A percentile compares a stretch with the other conserved stretches of the same genome.
Evolutionary conservation across 1,140 invertebrate species (phyloP).

Genomic region (Drosophila saltans): DNA sequence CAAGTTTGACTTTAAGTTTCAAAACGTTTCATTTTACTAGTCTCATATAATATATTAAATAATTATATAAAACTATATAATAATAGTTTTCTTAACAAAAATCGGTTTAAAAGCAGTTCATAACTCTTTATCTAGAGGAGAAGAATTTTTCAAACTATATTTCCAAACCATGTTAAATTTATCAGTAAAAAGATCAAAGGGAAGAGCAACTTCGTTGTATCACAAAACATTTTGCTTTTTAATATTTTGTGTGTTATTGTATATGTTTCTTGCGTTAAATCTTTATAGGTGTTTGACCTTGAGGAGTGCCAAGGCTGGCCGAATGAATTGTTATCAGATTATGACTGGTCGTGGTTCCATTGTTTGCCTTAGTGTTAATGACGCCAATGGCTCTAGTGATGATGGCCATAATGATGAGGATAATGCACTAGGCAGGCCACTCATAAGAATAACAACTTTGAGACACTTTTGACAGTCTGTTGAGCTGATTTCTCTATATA

Average conservation of each 20-base stretch:
- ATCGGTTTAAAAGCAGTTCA: too few relatives aligned
- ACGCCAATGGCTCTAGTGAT: slow-evolving; percentile 1
- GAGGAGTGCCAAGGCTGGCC: slow-evolving; percentile 2
- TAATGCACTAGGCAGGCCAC: slow-evolving; percentile 11
- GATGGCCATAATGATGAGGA: slow-evolving; percentile 12
- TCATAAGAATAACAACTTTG: background rate
- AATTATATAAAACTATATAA: too few relatives aligned
- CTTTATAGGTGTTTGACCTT: background rate
- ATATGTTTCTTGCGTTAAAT: too few relatives aligned
- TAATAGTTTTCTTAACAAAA: too few relatives aligned
- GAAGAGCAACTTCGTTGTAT: background rate
- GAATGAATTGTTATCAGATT: slow-evolving; percentile 9
- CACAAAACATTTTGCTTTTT: background rate
- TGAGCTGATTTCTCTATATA: background rate
- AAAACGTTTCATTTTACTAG: too few relatives aligned
- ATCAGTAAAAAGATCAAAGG: background rate
- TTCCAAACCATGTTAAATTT: background rate
- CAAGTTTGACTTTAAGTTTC: too few relatives aligned
- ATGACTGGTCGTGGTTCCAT: slow-evolving; percentile 6
- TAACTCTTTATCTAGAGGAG: too few relatives aligned
- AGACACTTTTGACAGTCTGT: slow-evolving; percentile 1
- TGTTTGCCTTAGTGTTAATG: slow-evolving; percentile 8
- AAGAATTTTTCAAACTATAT: too few relatives aligned
- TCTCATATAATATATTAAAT: too few relatives aligned
- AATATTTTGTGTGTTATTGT: background rate